Evolutionary conservation across 2,888 invertebrate species (phyloP), one percentile per base, ranked within the genome.

Genomic region (Clivina fossor): DNA sequence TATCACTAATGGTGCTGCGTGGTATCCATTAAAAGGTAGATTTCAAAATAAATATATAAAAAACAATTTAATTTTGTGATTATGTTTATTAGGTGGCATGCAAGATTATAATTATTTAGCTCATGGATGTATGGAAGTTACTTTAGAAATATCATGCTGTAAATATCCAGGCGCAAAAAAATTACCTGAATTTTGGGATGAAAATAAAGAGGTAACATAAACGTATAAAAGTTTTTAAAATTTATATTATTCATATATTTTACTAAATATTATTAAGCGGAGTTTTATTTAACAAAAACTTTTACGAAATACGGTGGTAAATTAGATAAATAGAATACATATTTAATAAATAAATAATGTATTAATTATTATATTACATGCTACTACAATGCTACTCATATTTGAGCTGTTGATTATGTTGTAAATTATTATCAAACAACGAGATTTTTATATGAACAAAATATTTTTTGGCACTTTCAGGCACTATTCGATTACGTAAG

Each of bases 61-160:
- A 9, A n/a, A 38, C 18, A 35, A 38, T 49, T n/a, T 38, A 4
- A 16, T 40, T 50, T 47, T 33, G 22, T 41, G 15, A 16, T 19
- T 46, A n/a, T 20, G 20, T 33, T 20, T 62, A 63, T 19, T 41
- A 68, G 83, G 83, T 48, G 71, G 73, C 20, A 85, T 85, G 84
- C 84, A 84, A 68, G 85, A 86, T 68, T 85, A 82, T 69, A 84
- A 84, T 69, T 86, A 86, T 66, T 76, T 80, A 11, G 74, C 75
- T 68, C 80, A 78, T 61, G 84, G 84, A 3, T 82, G 82, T 61
- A 81, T 85, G 80, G 85, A 85, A 68, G 67, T 85, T 2, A 84
- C 84, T 0, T 66, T 86, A 33, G 85, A 85, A 67, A 74, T 85
- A 54, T 80, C 82, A 0, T 85, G 85, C 68, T 85, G 85, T 67